Evolutionary conservation across 2,113 vertebrate genomes (phyloP).

Genomic region (Corvus moneduloides): DNA sequence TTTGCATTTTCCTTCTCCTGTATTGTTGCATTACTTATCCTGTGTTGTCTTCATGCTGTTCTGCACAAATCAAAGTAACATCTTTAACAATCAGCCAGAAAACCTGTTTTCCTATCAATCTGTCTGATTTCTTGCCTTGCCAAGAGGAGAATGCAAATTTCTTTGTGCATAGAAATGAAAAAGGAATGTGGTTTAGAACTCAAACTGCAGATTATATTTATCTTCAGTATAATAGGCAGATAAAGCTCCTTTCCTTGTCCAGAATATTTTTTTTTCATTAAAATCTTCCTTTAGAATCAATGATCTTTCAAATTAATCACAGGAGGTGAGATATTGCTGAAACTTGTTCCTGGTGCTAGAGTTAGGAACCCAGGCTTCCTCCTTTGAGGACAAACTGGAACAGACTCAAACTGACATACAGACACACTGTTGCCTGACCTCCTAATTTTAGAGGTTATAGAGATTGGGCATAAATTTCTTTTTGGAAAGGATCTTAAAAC

Average conservation of each 20-base stretch:
- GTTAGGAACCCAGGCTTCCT: background rate
- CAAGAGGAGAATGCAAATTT: slow-evolving; percentile 45
- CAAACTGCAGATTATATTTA: background rate
- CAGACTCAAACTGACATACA: background rate
- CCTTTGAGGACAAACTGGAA: background rate
- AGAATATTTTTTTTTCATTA: background rate
- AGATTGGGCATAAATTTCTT: background rate
- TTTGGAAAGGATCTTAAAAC: background rate
- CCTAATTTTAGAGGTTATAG: background rate
- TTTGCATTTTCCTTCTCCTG: background rate
- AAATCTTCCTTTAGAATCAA: background rate
- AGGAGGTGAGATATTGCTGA: background rate
- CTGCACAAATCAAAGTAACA: slow-evolving; percentile 10
- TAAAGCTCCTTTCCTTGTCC: background rate
- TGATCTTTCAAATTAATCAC: background rate
- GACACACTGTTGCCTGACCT: background rate
- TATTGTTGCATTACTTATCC: background rate
- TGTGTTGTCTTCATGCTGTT: background rate
- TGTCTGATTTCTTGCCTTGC: slow-evolving; percentile 9
- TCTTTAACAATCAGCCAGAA: slow-evolving; percentile 32
- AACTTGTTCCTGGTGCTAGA: background rate
- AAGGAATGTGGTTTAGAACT: background rate
- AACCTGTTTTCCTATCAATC: slow-evolving; percentile 45
- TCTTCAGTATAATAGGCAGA: background rate
- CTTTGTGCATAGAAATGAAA: background rate